Percentiles rank a stretch among this genome's conserved stretches.
These are phyloP conservation scores for Branchipolynoe longqiensis DNA, from an alignment of 2,888 invertebrate species.

Conservation along the genomic window DNA sequence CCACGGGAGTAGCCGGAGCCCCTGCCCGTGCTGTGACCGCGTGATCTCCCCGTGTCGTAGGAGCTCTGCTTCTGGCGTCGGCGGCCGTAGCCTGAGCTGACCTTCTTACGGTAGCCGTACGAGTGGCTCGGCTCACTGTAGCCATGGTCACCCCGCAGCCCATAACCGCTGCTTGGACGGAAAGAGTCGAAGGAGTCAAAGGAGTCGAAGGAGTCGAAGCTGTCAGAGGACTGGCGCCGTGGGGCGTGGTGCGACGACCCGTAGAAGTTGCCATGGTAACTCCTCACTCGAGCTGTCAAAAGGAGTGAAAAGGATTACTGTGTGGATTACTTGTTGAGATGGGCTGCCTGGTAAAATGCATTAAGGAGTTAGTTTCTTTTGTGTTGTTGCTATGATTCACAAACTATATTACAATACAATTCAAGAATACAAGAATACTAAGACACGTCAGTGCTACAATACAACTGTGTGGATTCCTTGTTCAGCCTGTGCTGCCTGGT, in stretches of 20 bases:
- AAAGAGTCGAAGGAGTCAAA: not conserved
- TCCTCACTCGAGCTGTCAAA: not conserved
- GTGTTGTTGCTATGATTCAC: not conserved
- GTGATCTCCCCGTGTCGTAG: not conserved
- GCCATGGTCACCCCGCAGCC: conserved; percentile 12
- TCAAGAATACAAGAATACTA: not conserved
- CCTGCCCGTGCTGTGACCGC: not conserved
- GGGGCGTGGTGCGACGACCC: conserved; percentile 5
- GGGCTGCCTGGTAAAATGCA: too few species aligned
- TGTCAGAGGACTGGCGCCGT: conserved; percentile 8
- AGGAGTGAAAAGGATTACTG: not conserved
- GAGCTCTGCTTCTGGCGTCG: not conserved
- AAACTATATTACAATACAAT: not conserved
- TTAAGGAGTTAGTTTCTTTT: not conserved
- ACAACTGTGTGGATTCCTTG: not conserved
- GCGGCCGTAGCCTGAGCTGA: not conserved
- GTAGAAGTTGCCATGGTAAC: conserved; percentile 23
- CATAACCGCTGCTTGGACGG: conserved; percentile 6
- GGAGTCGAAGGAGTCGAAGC: not conserved
- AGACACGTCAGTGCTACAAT: not conserved
- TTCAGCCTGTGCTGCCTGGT: too few species aligned
- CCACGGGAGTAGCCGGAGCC: not conserved
- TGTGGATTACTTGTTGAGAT: not conserved
- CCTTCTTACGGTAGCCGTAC: not conserved
- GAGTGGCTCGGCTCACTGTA: conserved; percentile 1